Base-by-base conservation (phyloP, 2,797 vertebrate species). In the Sebastes kiyomatsui region DNA sequence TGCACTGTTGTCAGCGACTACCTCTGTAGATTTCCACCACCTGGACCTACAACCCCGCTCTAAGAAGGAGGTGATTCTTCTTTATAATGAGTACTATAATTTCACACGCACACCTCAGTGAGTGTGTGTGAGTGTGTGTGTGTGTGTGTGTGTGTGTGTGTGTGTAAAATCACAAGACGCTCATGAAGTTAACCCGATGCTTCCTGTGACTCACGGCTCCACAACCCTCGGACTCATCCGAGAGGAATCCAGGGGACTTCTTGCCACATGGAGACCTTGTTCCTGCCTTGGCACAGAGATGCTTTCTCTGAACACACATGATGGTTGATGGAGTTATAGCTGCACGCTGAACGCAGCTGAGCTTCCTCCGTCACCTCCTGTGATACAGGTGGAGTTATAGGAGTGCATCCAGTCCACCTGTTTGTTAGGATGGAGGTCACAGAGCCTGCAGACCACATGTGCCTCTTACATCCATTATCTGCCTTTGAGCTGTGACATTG, bases 201-300 rank as follows among this genome's bases (percentile, higher is more conserved):
- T 94, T 94, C 93, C 92, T 92, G 88, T 96, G 96, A 96, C 84
- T 96, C 94, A 96, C 62, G 12, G 60, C 84, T 96, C 94, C 77
- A 77, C 54, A 72, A 65, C 18, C 72, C 61, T 83, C 69, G 22
- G 60, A 94, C 90, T 95, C 94, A 96, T 81, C 86, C 72, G 3
- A 30, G 42, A 91, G 88, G 94, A 95, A 96, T 95, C 87, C 80
- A 83, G 92, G 88, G 91, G 85, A 91, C 89, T 95, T 95, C 72
- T 86, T 86, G 84, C 64, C 87, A 74, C 84, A 33, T 56, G 54
- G 55, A 83, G 82, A 72, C 42, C 55, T 38, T 68, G 80, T 35
- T 83, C 78, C 23, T 68, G 59, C 75, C 28, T 60, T 58, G 77
- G 64, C 76, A 74, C 30, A 16, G 20, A 54, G 35, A 65, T 23